Evolutionary conservation across 1,140 invertebrate genomes (phyloP), one percentile per base, ranked within the genome.

Genomic region (Physella acuta): DNA sequence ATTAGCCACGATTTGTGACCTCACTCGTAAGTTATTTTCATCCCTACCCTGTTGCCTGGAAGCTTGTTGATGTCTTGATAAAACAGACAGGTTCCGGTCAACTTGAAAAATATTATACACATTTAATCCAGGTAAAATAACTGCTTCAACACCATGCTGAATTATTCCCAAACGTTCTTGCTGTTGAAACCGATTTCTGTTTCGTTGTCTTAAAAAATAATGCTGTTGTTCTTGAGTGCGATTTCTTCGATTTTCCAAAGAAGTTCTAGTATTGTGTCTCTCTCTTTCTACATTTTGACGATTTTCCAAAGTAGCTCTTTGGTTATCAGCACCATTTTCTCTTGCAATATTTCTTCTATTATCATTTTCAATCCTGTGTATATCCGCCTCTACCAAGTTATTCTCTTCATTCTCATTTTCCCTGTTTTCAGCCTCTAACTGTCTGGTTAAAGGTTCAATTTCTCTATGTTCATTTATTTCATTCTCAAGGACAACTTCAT

Each of bases 381-480:
- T 67, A 33, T 55, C 64, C 24, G 64, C 64, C 30, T 67, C 64
- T 16, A 67, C 64, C 17, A 67, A n/a, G 56, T 36, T 28, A 56
- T 67, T 67, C 26, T 67, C 64, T 39, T 67, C 64, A 67, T 67
- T 67, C 31, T 67, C 64, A 39, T 67, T 67, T 36, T 55, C 64
- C n/a, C n/a, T 5, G 56, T 67, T 67, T 56, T 67, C 64, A 24
- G 34, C 36, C 39, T 67, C 64, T 37, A 30, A 36, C 14, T 55
- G 52, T 28, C 31, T 11, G 30, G 33, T 67, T 24, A 67, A 36
- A 5, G 64, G 64, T 31, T 67, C 64, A 37, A 56, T 39, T 56
- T 67, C 64, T 17, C 51, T 34, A n/a, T 67, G 53, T 20, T 67
- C 64, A 39, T 67, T 67, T 55, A 30, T 67, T 56, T 67, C 51